Evolutionary conservation across 1,140 invertebrate genomes (phyloP), one percentile per base, ranked within the genome.

Genomic region (Caenorhabditis briggsae): DNA sequence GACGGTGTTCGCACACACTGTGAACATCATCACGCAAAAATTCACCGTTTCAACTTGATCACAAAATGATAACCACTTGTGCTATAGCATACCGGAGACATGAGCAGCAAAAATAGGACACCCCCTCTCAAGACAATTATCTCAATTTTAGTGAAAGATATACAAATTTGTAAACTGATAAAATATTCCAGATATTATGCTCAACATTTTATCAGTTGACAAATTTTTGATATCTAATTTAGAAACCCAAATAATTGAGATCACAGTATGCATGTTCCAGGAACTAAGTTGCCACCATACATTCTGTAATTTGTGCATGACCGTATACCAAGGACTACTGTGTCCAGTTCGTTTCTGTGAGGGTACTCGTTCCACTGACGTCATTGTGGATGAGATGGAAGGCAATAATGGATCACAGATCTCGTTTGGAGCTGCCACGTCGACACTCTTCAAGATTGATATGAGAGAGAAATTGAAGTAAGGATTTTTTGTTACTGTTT

Each of bases 381-480:
- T 78, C 18, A 78, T 78, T 78, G 70, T 78, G 25, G 70, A 78
- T 78, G 70, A 78, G n/a, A 78, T 78, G 70, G 70, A 48, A n/a
- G 70, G 70, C 2, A 78, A 78, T n/a, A 78, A 11, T 23, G 70
- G 70, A 25, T 78, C 70, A 50, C 70, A 78, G 70, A 78, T 78
- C 11, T n/a, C 70, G 11, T 78, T 78, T 23, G 70, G 70, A 78
- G 70, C 46, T 50, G 46, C 43, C 70, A 78, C 70, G n/a, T 78
- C 70, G 7, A 78, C 70, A 25, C 16, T 78, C 0, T 78, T 78
- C 46, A 78, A 78, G 20, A 78, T 78, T 78, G 70, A 78, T 50
- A 78, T 78, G n/a, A 50, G 20, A 50, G 70, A 78, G 46, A 78
- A 78, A 53, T 50, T 78, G 46, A 78, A 78, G 70, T 78, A 46